These are phyloP conservation scores for Eulemur coronatus DNA, from an alignment of 2,797 vertebrate genomes.

Conservation along the genomic window DNA sequence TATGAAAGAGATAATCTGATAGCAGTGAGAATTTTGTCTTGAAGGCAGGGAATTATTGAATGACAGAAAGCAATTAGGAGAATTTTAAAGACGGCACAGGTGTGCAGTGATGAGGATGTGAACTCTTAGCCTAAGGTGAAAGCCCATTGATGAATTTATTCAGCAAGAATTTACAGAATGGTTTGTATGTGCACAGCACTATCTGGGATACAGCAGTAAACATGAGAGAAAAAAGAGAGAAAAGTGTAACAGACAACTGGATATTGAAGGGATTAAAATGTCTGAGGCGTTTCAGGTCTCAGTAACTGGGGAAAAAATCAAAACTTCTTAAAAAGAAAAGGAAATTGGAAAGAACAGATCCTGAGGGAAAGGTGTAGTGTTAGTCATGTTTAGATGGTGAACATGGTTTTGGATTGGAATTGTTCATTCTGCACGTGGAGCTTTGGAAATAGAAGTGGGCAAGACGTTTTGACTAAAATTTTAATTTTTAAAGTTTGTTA, in stretches of 20 bases:
- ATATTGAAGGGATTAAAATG: background rate
- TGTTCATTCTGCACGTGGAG: background rate
- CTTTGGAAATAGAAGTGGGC: background rate
- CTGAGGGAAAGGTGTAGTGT: background rate
- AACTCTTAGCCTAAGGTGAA: background rate
- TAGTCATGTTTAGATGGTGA: background rate
- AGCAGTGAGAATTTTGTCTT: background rate
- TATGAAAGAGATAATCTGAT: background rate
- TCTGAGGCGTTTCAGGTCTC: background rate
- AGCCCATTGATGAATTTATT: background rate
- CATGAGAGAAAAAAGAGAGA: background rate
- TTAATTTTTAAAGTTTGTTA: background rate
- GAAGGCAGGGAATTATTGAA: background rate
- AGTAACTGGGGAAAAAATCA: background rate
- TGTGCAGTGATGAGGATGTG: background rate
- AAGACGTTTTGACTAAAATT: background rate
- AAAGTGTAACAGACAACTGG: background rate
- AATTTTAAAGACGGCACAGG: background rate
- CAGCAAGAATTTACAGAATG: background rate
- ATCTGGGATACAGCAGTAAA: background rate
- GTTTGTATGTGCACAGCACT: background rate
- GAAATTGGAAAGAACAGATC: background rate
- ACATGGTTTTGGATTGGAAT: background rate
- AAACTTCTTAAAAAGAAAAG: background rate
- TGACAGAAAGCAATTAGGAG: background rate